Conservation (phyloP, 2,113 vertebrate genomes). For the Lanius ludovicianus region DNA sequence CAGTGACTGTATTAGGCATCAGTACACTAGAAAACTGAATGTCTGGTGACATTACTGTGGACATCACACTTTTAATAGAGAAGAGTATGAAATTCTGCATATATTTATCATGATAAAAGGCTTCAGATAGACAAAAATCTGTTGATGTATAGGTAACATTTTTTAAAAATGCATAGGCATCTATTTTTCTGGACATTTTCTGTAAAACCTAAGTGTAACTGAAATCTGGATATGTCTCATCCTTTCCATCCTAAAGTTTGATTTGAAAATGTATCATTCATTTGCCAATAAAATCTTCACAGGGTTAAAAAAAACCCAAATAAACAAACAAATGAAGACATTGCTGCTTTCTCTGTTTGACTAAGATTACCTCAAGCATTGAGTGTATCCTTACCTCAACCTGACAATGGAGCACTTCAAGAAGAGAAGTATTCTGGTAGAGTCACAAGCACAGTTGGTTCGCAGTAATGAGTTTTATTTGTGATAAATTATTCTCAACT, state of each 20-base stretch:
- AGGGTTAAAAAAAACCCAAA: neutral
- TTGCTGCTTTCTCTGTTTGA: neutral
- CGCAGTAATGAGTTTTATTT: neutral
- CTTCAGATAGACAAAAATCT: neutral
- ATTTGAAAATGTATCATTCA: neutral
- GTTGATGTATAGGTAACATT: neutral
- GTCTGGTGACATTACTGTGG: neutral
- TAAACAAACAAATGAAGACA: too few species aligned
- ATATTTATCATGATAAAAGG: neutral
- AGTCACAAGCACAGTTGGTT: slow-evolving; percentile 8
- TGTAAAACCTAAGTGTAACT: neutral
- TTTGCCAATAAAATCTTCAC: neutral
- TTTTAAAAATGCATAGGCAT: neutral
- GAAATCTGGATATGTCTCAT: neutral
- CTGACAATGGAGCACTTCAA: neutral
- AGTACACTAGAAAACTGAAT: neutral
- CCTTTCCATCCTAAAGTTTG: neutral
- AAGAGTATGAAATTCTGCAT: neutral
- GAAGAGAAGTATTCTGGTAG: slow-evolving; percentile 22
- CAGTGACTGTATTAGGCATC: neutral
- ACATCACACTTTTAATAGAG: neutral
- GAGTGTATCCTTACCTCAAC: neutral
- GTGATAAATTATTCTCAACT: slow-evolving; percentile 1
- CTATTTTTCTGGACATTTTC: neutral
- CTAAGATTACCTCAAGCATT: neutral